Conservation (phyloP, 2,888 invertebrate genomes). For the Dasypolia templi region DNA sequence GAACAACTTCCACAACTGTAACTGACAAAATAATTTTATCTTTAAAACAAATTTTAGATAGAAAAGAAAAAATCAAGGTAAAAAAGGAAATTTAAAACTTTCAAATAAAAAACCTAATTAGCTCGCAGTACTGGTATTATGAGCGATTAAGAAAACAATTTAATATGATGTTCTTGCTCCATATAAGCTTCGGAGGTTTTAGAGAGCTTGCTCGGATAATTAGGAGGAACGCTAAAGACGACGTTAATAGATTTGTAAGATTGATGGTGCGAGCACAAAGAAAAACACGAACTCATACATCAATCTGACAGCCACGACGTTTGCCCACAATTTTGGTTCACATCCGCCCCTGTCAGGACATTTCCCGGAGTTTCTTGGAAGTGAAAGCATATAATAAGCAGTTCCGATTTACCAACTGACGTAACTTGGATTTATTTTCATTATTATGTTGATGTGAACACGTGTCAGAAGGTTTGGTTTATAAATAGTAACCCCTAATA, state of each 20-base stretch:
- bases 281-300: constrained; percentile 85
- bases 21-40: constrained; percentile 19
- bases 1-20: constrained; percentile 7
- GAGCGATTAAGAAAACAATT: constrained; percentile 64
- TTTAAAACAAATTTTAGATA: background rate
- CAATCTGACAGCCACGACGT: constrained; percentile 81
- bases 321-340: constrained; percentile 65
- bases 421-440: constrained; percentile 37
- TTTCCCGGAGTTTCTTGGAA: constrained; percentile 36
- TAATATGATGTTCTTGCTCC: constrained; percentile 69
- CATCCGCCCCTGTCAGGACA: constrained; percentile 60
- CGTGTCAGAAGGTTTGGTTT: background rate
- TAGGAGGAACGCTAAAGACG: constrained; percentile 83
- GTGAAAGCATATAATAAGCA: constrained; percentile 36
- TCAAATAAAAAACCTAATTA: constrained; percentile 35
- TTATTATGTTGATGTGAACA: constrained; percentile 23
- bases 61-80: background rate
- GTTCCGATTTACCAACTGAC: constrained; percentile 11
- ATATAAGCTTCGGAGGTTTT: constrained; percentile 72
- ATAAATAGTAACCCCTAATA: constrained; percentile 15
- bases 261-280: constrained; percentile 82
- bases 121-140: constrained; percentile 44
- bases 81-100: background rate
- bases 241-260: constrained; percentile 86
- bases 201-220: constrained; percentile 81